phyloP scores from a whole-genome alignment of 2,797 vertebrate genomes.

The Ctenosaura bakeri region DNA sequence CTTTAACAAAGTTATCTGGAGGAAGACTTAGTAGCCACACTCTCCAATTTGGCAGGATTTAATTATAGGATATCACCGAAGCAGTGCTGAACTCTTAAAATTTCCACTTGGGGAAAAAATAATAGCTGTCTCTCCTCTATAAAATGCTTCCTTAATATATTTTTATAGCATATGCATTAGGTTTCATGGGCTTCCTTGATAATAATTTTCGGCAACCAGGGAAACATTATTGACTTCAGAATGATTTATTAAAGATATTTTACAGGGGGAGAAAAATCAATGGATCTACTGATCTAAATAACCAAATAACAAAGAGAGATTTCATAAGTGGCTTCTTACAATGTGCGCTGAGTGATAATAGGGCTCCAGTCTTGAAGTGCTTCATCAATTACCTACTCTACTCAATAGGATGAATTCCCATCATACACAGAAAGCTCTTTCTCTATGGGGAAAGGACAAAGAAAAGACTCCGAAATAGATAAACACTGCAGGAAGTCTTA shows the following conservation, averaged over 20 bases:
- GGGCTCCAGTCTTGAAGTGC: slow-evolving; percentile 46
- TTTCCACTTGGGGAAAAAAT: slow-evolving; percentile 14
- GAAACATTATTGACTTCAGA: slow-evolving; percentile 50
- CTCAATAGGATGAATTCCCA: slow-evolving; percentile 58
- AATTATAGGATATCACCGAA: slow-evolving; percentile 46
- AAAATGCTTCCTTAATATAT: background rate
- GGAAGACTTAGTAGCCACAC: slow-evolving; percentile 4
- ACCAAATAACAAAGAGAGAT: slow-evolving; percentile 66
- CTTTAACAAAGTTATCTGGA: slow-evolving; percentile 26
- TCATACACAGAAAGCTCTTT: slow-evolving; percentile 47
- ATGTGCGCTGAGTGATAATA: slow-evolving; percentile 54
- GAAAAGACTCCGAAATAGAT: slow-evolving; percentile 42
- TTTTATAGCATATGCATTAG: background rate
- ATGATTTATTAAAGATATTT: slow-evolving; percentile 69
- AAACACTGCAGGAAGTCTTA: slow-evolving; percentile 33
- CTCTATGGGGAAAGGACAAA: slow-evolving; percentile 54
- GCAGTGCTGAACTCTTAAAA: slow-evolving; percentile 37
- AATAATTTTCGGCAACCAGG: slow-evolving; percentile 43
- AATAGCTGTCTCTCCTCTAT: slow-evolving; percentile 10
- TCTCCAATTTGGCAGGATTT: slow-evolving; percentile 28
- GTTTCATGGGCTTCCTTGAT: slow-evolving; percentile 41
- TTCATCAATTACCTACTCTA: slow-evolving; percentile 60
- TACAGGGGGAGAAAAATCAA: slow-evolving; percentile 55
- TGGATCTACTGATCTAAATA: slow-evolving; percentile 65
- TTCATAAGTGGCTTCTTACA: slow-evolving; percentile 59